Percentiles rank a stretch among this genome's conserved stretches.
These are phyloP conservation scores for Smittia aterrima DNA, from an alignment of 2,888 invertebrate genomes.

Conservation along the genomic window DNA sequence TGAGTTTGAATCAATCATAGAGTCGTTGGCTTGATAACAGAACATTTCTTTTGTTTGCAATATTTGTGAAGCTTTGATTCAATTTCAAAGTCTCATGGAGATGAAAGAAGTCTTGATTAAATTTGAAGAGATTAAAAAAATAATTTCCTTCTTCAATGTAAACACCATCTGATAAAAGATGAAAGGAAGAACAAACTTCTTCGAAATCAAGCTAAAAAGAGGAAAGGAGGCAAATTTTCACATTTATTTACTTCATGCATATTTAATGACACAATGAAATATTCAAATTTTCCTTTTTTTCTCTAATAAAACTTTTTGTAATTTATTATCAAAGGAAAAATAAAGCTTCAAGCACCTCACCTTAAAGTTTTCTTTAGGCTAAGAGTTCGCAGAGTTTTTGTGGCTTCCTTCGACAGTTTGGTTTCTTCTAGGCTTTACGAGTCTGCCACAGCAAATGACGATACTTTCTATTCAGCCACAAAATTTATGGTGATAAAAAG, in stretches of 20 bases:
- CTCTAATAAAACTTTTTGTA: conserved; percentile 2
- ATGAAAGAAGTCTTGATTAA: neutral
- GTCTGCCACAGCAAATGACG: neutral
- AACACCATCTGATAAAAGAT: neutral
- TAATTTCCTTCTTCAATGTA: neutral
- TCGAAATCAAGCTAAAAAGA: neutral
- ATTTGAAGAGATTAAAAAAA: neutral
- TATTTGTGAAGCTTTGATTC: neutral
- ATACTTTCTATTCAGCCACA: neutral
- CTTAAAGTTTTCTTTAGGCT: neutral
- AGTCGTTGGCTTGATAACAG: too few relatives aligned
- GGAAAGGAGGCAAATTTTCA: neutral
- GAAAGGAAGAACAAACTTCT: neutral
- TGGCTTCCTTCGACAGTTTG: neutral
- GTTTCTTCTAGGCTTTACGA: neutral
- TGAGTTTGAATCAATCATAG: too few relatives aligned
- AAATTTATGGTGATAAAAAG: neutral
- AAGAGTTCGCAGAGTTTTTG: neutral
- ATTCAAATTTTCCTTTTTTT: conserved; percentile 1
- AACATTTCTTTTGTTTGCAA: too few relatives aligned
- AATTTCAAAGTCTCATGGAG: neutral
- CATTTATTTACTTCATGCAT: conserved; percentile 31
- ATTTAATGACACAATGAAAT: conserved; percentile 27
- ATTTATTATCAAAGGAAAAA: conserved; percentile 21
- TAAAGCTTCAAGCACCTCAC: neutral